A percentile compares a stretch with the other conserved stretches of the same genome.
Evolutionary conservation across 92 coral and sea anemone genomes (phyloP).

Genomic region (Zoanthus solanderi): DNA sequence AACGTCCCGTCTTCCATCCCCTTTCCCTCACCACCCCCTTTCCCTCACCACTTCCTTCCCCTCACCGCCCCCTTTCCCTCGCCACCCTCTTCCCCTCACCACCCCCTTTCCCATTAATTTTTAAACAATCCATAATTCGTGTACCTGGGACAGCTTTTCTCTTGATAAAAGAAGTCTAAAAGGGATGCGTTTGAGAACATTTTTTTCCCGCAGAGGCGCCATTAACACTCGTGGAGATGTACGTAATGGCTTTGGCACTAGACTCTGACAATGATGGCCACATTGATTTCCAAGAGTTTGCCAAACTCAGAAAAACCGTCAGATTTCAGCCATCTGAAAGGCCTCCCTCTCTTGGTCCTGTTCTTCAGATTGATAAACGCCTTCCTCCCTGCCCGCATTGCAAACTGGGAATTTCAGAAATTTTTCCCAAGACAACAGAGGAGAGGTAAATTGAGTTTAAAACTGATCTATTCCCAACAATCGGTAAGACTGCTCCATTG

Average conservation of each 20-base stretch:
- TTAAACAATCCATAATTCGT: too few relatives aligned
- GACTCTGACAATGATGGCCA: conserved; percentile 74
- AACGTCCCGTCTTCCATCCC: too few relatives aligned
- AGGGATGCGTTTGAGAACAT: background rate
- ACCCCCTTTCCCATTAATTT: too few relatives aligned
- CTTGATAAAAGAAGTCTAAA: too few relatives aligned
- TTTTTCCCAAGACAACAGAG: conserved; percentile 41
- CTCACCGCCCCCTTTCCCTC: background rate
- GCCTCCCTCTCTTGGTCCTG: conserved; percentile 24
- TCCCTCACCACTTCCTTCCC: background rate
- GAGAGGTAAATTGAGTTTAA: conserved; percentile 40
- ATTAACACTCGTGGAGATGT: conserved; percentile 69
- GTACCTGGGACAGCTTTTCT: too few relatives aligned
- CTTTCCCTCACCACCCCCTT: background rate
- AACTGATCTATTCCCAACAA: too few relatives aligned
- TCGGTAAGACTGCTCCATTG: too few relatives aligned
- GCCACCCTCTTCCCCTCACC: background rate
- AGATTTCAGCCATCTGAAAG: conserved; percentile 23
- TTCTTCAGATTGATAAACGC: conserved; percentile 41
- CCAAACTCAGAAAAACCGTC: conserved; percentile 41
- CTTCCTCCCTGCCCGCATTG: conserved; percentile 76
- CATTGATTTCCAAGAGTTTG: conserved; percentile 71
- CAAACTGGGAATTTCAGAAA: conserved; percentile 76
- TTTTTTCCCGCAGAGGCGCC: conserved; percentile 69
- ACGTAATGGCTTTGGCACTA: conserved; percentile 71